A percentile compares a stretch with the other conserved stretches of the same genome.
Conservation (phyloP, 1,140 invertebrate genomes). For the Dendrolimus kikuchii region DNA sequence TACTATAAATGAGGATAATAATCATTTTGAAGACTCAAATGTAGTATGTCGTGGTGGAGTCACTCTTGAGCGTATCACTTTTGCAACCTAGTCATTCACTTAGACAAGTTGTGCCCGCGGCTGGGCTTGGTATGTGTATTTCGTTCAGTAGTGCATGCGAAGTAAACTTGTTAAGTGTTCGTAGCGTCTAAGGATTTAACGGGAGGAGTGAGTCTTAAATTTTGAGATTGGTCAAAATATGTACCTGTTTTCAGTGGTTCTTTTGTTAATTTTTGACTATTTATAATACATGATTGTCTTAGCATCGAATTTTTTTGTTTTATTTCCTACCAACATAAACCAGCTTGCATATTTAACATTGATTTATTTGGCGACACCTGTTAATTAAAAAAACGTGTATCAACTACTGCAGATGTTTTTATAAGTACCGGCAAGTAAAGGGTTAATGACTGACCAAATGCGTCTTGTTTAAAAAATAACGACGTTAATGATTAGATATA, state of each 20-base stretch:
- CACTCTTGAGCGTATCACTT: conserved; percentile 36
- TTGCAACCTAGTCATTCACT: conserved; percentile 68
- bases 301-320: conserved; percentile 45
- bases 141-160: conserved; percentile 63
- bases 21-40: background rate
- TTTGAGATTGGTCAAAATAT: conserved; percentile 63
- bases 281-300: conserved; percentile 71
- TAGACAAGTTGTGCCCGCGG: conserved; percentile 44
- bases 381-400: background rate
- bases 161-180: conserved; percentile 63
- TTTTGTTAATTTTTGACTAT: conserved; percentile 71
- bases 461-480: too few relatives aligned
- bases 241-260: conserved; percentile 69
- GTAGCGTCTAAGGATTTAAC: conserved; percentile 65
- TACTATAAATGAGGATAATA: too few relatives aligned
- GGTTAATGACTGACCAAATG: too few relatives aligned
- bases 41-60: conserved; percentile 15
- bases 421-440: too few relatives aligned
- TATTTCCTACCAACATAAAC: conserved; percentile 15
- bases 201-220: conserved; percentile 55
- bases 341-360: background rate
- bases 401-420: too few relatives aligned
- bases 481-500: too few relatives aligned
- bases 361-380: background rate
- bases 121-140: conserved; percentile 45